Evolutionary conservation across 1,140 invertebrate genomes (phyloP), one percentile per base, ranked within the genome.

Genomic region (Radopholus similis): DNA sequence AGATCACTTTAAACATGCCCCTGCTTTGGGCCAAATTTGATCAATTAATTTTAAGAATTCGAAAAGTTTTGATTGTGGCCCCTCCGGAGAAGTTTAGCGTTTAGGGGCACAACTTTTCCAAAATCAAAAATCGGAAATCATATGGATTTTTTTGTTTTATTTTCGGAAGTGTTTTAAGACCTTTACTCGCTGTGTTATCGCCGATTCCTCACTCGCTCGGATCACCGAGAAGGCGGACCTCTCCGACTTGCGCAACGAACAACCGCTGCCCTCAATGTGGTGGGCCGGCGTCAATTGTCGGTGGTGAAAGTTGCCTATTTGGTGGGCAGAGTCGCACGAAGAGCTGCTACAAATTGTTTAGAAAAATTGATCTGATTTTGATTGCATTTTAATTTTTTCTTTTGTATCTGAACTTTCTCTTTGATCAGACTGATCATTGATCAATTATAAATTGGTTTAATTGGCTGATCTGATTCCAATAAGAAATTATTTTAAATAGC

Each of bases 201-300:
- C 28, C 34, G 49, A 30, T 15, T n/a, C 47, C 18, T 40, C 59
- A 13, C n/a, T n/a, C n/a, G 59, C 18, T 13, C 38, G 59, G 8
- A 62, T 62, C 23, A 62, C 59, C 32, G 59, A 62, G 32, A 62
- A 62, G 34, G 59, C 59, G 49, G 59, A 62, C 32, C 59, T 8
- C 30, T 62, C 59, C 4, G 59, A 62, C 49, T 62, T 62, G 40
- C 47, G 40, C 49, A 62, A 42, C 4, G 18, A 26, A 28, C 32
- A 47, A 49, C n/a, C n/a, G n/a, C n/a, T n/a, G n/a, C n/a, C n/a
- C n/a, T n/a, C 21, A 47, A 40, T 49, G 13, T 8, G 2, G 3
- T 2, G 38, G 9, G 8, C 1, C 15, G 26, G 2, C 18, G 35
- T 15, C 35, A 34, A 30, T 18, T 44, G 57, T 2, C 18, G 5